Evolutionary conservation across 2,797 vertebrate genomes (phyloP).

Genomic region (Fringilla coelebs): DNA sequence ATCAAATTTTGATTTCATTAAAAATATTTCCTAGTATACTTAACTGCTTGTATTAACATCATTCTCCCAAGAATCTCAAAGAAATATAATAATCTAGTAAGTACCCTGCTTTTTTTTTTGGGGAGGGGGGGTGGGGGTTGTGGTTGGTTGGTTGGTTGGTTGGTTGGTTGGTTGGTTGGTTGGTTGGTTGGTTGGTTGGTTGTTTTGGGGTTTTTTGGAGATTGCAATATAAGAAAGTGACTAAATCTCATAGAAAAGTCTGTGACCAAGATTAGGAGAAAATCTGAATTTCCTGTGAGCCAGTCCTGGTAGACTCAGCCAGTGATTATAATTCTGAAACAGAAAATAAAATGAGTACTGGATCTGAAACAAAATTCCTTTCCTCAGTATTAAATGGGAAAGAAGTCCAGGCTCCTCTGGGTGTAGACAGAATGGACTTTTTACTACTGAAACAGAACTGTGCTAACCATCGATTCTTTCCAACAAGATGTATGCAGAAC

Average conservation of each 20-base stretch:
- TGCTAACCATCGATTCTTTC: background rate
- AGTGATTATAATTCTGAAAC: background rate
- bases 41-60: background rate
- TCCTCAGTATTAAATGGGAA: background rate
- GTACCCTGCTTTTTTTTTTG: background rate
- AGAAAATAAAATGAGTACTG: background rate
- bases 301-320: background rate
- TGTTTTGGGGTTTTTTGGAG: background rate
- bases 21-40: background rate
- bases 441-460: background rate
- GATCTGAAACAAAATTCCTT: background rate
- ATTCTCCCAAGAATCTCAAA: background rate
- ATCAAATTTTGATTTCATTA: background rate
- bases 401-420: background rate
- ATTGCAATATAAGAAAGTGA: background rate
- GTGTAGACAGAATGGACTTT: background rate
- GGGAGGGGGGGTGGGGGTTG: rapidly evolving
- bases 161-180: rapidly evolving
- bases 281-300: background rate
- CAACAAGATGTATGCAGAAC: background rate
- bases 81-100: background rate
- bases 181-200: background rate
- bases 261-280: background rate
- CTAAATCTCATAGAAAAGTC: background rate
- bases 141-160: rapidly evolving